Conservation (phyloP, 2,888 invertebrate species). For the Lasioglossum oenotherae region DNA sequence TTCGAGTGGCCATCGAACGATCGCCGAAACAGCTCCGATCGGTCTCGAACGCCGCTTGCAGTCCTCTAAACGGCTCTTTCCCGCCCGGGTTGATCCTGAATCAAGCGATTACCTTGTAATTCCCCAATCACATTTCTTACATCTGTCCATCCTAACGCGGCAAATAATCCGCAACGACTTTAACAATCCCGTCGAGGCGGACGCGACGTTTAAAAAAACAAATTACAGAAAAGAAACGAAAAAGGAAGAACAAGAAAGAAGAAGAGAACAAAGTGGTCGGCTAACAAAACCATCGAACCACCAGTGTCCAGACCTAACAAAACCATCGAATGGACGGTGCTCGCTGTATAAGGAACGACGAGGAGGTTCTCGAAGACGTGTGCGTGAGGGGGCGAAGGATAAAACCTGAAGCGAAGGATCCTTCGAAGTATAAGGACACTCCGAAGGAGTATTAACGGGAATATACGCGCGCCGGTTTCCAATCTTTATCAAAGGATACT, state of each 20-base stretch:
- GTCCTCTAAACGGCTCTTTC: background rate
- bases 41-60: background rate
- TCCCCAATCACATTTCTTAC: constrained; percentile 4
- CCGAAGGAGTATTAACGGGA: constrained; percentile 48
- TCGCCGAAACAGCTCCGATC: background rate
- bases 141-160: constrained; percentile 6
- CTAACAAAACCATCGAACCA: constrained; percentile 5
- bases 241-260: background rate
- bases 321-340: constrained; percentile 30
- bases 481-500: constrained; percentile 63
- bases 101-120: constrained; percentile 19
- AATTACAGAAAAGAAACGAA: background rate
- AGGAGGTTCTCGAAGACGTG: background rate
- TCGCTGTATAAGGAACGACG: constrained; percentile 35
- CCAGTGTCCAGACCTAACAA: background rate
- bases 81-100: background rate
- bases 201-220: background rate
- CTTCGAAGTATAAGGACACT: constrained; percentile 14
- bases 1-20: background rate
- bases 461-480: constrained; percentile 59
- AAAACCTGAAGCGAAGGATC: constrained; percentile 58
- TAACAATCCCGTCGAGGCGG: background rate
- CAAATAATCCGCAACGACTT: constrained; percentile 8
- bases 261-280: constrained; percentile 2
- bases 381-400: constrained; percentile 24